Percentiles rank a stretch among this genome's conserved stretches.
Conservation (phyloP, 1,140 invertebrate species). For the Heliconius nattereri region DNA sequence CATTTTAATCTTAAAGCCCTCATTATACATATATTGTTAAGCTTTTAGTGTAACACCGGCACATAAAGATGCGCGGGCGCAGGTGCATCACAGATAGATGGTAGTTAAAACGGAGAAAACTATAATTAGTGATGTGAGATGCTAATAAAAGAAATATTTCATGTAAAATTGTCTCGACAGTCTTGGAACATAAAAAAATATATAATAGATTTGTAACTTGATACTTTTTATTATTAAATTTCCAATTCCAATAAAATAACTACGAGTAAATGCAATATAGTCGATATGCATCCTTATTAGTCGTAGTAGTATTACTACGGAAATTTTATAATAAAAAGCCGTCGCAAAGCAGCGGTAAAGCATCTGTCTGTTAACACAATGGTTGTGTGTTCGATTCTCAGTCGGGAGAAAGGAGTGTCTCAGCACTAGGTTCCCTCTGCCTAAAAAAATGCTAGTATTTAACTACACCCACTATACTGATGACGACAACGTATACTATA, state of each 20-base stretch:
- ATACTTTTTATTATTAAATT: background rate
- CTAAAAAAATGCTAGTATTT: background rate
- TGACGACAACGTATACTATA: too few species aligned
- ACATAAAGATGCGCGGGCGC: slow-evolving; percentile 64
- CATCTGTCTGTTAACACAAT: background rate
- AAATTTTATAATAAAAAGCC: too few species aligned
- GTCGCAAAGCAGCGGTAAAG: too few species aligned
- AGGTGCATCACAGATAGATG: slow-evolving; percentile 41
- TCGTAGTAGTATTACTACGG: too few species aligned
- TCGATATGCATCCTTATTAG: too few species aligned
- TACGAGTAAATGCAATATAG: background rate
- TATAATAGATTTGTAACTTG: slow-evolving; percentile 6
- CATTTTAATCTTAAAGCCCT: background rate
- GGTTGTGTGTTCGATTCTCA: background rate
- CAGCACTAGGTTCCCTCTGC: background rate
- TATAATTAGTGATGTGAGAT: background rate
- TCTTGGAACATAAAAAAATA: background rate
- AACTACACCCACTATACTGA: background rate
- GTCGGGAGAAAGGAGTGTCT: background rate
- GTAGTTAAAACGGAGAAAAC: slow-evolving; percentile 2
- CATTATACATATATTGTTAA: background rate
- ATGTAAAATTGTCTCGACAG: background rate
- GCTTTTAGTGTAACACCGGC: slow-evolving; percentile 51
- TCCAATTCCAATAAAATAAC: background rate
- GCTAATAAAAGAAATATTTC: background rate